Base-by-base conservation (phyloP, 2,888 invertebrate genomes). In the Aporophyla nigra region DNA sequence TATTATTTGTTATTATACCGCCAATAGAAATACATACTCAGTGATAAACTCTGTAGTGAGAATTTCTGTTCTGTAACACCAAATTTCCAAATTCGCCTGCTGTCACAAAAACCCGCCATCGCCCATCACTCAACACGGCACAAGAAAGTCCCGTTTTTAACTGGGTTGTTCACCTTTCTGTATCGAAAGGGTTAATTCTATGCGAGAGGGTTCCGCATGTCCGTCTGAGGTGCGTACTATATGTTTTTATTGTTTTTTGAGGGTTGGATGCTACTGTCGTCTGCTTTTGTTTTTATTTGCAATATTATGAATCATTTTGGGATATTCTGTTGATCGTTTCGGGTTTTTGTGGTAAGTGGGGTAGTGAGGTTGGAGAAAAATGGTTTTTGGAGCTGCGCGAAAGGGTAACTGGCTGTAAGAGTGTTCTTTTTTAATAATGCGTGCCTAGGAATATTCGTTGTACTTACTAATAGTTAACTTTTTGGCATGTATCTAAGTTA, bases 151-250 rank as follows among this genome's bases (percentile, higher is more conserved):
- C 94, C 92, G 87, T 93, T 94, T 94, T 93, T 90, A 93, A 91
- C 92, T 91, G 95, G 96, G 96, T 96, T 96, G 95, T 96, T 96
- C 96, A 96, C 96, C 96, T 96, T 93, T 90, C 90, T 87, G 89
- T 92, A 94, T 93, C 93, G 93, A 95, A 95, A 96, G 96, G 96
- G 96, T 96, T 95, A 96, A 95, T 95, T 95, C 94, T 93, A 93
- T 83, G 86, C 85, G 84, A 81, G 93, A 95, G 95, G 96, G 95
- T 94, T 93, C 93, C 91, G 88, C 93, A 92, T 95, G 91, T 91
- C 89, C 90, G 92, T 93, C 92, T 92, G 92, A 92, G 92, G 92
- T 93, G 95, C 94, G 93, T 93, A 92, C 92, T 92, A 91, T 92
- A 92, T 92, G 92, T 92, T 93, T 93, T 91, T 92, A 90, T 91